Percentiles rank a stretch among this genome's conserved stretches.
These are phyloP conservation scores for Drosophila serrata DNA, from an alignment of 1,140 invertebrate genomes.

Conservation along the genomic window DNA sequence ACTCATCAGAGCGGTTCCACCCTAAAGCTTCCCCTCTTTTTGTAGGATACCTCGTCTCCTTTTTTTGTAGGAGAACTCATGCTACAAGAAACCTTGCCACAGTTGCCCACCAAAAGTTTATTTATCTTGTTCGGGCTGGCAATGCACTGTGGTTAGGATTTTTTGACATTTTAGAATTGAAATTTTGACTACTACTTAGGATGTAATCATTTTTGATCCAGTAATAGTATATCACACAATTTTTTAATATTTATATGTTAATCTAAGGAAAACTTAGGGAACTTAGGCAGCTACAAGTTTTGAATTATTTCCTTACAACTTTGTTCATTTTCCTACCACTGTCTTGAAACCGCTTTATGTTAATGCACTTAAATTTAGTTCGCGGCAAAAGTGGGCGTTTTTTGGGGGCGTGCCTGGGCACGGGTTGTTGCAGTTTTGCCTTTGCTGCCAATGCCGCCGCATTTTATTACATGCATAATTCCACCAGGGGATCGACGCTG, in stretches of 20 bases:
- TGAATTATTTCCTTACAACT: too few relatives aligned
- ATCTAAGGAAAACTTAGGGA: not conserved
- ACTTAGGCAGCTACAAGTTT: too few relatives aligned
- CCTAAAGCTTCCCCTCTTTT: not conserved
- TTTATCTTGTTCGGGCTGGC: constrained; percentile 59
- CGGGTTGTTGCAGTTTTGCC: constrained; percentile 59
- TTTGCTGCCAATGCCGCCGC: constrained; percentile 49
- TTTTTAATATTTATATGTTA: too few relatives aligned
- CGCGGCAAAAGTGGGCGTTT: constrained; percentile 53
- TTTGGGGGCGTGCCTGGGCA: constrained; percentile 51
- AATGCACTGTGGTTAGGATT: constrained; percentile 19
- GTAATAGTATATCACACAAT: too few relatives aligned
- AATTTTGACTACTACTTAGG: too few relatives aligned
- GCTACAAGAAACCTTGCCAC: not conserved
- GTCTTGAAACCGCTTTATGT: constrained; percentile 65
- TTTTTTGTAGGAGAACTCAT: not conserved
- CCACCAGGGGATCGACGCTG: constrained; percentile 56
- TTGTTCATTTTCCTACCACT: constrained; percentile 21
- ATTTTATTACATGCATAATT: constrained; percentile 83
- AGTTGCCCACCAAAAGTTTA: constrained; percentile 56
- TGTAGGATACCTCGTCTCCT: not conserved
- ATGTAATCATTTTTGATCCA: not conserved
- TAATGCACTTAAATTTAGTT: constrained; percentile 82
- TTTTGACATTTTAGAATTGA: not conserved
- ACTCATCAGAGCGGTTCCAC: constrained; percentile 63